phyloP scores from a whole-genome alignment of 2,888 invertebrate species.

The Aethes cnicana region DNA sequence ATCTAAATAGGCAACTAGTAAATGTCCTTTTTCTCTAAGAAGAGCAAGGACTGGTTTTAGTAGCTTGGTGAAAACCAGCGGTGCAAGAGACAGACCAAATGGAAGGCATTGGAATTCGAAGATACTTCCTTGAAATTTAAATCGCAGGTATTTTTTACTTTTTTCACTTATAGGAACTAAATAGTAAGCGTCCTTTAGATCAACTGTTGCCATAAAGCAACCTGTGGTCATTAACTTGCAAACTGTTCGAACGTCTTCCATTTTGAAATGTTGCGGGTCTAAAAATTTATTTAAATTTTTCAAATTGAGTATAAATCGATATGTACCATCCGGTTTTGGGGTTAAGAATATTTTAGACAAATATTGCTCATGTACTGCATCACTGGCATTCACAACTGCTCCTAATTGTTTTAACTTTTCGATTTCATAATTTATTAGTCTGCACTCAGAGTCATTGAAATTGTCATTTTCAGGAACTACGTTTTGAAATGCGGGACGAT shows the following conservation, averaged over 20 bases:
- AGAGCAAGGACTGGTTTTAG: constrained; percentile 23
- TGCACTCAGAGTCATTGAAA: background rate
- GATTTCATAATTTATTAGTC: background rate
- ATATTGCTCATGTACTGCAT: constrained; percentile 3
- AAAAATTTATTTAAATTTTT: constrained; percentile 30
- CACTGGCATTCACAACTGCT: constrained; percentile 6
- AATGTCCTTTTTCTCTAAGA: constrained; percentile 19
- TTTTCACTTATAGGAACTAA: background rate
- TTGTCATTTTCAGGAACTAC: background rate
- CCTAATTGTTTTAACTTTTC: background rate
- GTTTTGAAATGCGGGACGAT: background rate
- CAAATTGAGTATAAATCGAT: constrained; percentile 30
- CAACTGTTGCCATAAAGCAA: constrained; percentile 29
- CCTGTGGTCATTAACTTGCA: constrained; percentile 13
- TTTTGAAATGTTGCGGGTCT: constrained; percentile 28
- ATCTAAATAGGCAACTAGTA: constrained; percentile 20
- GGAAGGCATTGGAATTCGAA: constrained; percentile 32
- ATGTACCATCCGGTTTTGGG: constrained; percentile 19
- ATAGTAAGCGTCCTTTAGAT: constrained; percentile 17
- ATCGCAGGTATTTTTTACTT: constrained; percentile 6
- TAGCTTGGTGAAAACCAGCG: constrained; percentile 29
- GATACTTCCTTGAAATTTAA: background rate
- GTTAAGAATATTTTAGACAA: constrained; percentile 12
- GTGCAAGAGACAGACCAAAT: constrained; percentile 28
- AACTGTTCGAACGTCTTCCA: constrained; percentile 31